Evolutionary conservation across 2,797 vertebrate genomes (phyloP), one percentile per base, ranked within the genome.

Genomic region (Morelia viridis): DNA sequence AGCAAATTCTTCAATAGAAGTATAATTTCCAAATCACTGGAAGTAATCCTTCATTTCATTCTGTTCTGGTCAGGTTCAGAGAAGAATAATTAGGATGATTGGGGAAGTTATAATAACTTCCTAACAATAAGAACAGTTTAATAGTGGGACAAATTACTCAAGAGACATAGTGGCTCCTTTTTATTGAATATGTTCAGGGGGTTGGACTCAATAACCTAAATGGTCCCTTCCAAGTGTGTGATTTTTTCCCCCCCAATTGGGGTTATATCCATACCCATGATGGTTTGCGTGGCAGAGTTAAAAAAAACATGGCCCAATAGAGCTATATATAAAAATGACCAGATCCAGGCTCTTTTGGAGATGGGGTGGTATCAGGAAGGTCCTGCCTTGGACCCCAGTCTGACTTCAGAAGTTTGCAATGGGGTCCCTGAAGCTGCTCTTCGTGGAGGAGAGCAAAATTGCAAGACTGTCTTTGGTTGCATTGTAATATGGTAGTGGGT

Each of bases 401-500:
- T 5, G 3, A n/a, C 85, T 61, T 31, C 53, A 57, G 53, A 57
- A 57, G 4, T 19, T 41, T 13, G 57, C 56, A 41, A 0, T 17
- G 22, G n/a, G 9, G 4, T 13, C 64, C 12, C 64, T 65, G 64
- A n/a, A 65, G 64, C 50, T 53, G 50, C 50, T 53, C 50, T 53
- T 53, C 50, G 8, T 53, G 50, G 19, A 50, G 22, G 24, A 50
- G 64, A 65, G 10, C 28, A n/a, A 12, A 65, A 31, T 19, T 41
- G 7, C 6, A 19, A 1, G 5, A 19, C 31, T 35, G 31, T 41
- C 31, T 65, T 65, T 5, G 62, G 8, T 15, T 19, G 15, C 68
- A 2, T 22, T 9, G 53, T 0, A 0, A 1, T 2, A 0, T 12
- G 50, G 26, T 26, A 7, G 24, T 53, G 46, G 50, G 11, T 26